A percentile compares a stretch with the other conserved stretches of the same genome.
phyloP scores from a whole-genome alignment of 1,140 invertebrate genomes.

The Grapholita molesta region DNA sequence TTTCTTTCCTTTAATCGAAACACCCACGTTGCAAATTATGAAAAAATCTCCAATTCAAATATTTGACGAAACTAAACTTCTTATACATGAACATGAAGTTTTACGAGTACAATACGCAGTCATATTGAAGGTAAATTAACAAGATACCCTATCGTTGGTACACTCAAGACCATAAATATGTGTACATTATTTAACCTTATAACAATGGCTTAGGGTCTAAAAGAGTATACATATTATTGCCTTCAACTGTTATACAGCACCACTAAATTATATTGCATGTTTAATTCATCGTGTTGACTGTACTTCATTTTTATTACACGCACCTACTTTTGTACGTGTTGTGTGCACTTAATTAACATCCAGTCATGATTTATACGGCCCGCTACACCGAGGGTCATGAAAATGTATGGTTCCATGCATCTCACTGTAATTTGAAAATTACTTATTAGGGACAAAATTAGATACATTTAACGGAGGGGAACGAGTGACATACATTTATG shows the following conservation, averaged over 20 bases:
- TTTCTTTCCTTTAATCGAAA: too few species aligned
- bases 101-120: not conserved
- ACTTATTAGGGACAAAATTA: slow-evolving; percentile 21
- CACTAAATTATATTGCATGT: not conserved
- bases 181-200: too few species aligned
- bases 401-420: slow-evolving; percentile 31
- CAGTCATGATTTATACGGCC: not conserved
- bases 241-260: too few species aligned
- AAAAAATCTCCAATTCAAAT: too few species aligned
- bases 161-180: too few species aligned
- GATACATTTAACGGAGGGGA: slow-evolving; percentile 28
- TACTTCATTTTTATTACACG: not conserved
- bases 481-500: slow-evolving; percentile 26
- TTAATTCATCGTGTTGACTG: not conserved
- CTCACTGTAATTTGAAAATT: slow-evolving; percentile 26
- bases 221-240: too few species aligned
- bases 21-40: too few species aligned
- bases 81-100: too few species aligned
- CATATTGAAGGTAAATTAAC: not conserved
- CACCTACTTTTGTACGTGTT: slow-evolving; percentile 1
- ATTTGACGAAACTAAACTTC: too few species aligned
- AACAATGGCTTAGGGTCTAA: too few species aligned
- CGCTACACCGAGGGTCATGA: slow-evolving; percentile 17
- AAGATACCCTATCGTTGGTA: not conserved
- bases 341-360: slow-evolving; percentile 31